A percentile compares a stretch with the other conserved stretches of the same genome.
Conservation (phyloP, 2,888 invertebrate genomes). For the Therioaphis trifolii region DNA sequence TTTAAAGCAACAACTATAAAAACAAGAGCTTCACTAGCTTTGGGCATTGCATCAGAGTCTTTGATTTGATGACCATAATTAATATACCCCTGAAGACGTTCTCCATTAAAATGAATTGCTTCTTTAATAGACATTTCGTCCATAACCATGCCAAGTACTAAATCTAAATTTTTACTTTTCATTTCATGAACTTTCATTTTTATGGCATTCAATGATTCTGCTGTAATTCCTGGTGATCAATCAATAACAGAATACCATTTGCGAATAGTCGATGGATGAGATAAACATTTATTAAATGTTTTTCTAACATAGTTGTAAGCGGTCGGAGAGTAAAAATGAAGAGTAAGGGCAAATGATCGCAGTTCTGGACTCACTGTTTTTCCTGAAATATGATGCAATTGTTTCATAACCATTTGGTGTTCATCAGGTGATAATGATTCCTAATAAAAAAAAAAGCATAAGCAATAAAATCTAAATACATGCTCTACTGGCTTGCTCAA, state of each 20-base stretch:
- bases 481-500: no score
- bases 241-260: conserved; percentile 3
- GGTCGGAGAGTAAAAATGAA: neutral
- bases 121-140: conserved; percentile 8
- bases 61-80: neutral
- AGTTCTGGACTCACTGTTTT: conserved; percentile 3
- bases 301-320: conserved; percentile 21
- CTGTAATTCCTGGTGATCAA: conserved; percentile 1
- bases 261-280: neutral
- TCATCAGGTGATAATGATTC: neutral
- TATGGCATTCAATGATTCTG: conserved; percentile 33
- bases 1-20: conserved; percentile 57
- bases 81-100: neutral
- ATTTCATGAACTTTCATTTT: neutral
- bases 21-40: conserved; percentile 45
- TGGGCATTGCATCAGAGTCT: neutral
- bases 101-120: conserved; percentile 5
- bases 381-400: neutral
- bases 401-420: neutral
- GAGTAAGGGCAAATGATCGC: neutral
- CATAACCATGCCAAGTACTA: neutral
- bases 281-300: conserved; percentile 19
- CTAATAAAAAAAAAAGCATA: neutral
- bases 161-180: neutral
- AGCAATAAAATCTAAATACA: neutral